These are phyloP conservation scores for Cercocebus atys DNA, from an alignment of 2,113 vertebrate genomes.

Conservation along the genomic window DNA sequence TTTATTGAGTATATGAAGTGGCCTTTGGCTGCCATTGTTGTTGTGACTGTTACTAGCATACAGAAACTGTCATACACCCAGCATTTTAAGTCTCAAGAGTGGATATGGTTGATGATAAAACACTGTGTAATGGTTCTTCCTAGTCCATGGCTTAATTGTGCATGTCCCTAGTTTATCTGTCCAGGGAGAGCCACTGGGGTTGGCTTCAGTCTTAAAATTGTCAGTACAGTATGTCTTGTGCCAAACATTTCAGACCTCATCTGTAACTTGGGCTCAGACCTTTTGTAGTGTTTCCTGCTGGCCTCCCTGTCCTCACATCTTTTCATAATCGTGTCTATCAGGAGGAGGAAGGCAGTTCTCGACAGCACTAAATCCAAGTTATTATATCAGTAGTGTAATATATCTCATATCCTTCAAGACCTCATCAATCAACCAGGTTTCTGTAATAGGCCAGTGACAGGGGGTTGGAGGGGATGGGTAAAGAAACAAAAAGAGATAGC, in stretches of 20 bases:
- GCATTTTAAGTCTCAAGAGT: slow-evolving; percentile 28
- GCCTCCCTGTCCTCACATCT: not conserved
- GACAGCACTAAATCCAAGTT: not conserved
- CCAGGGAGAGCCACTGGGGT: not conserved
- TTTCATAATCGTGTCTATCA: not conserved
- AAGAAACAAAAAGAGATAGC: not conserved
- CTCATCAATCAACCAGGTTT: not conserved
- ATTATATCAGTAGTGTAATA: slow-evolving; percentile 6
- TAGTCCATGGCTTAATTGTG: not conserved
- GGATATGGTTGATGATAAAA: not conserved
- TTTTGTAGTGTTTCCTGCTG: not conserved
- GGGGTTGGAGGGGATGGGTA: rapidly evolving
- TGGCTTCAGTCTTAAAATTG: not conserved
- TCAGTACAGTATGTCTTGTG: not conserved
- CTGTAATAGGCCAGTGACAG: not conserved
- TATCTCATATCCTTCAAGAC: slow-evolving; percentile 16
- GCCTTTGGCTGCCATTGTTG: not conserved
- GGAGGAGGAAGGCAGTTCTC: not conserved
- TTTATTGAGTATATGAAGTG: not conserved
- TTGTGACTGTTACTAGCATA: not conserved
- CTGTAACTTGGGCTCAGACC: not conserved
- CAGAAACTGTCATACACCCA: not conserved
- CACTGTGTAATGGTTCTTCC: not conserved
- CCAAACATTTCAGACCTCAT: not conserved
- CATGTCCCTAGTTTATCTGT: not conserved